These are phyloP conservation scores for Plumapathes pennacea DNA, from an alignment of 92 coral and sea anemone species.

Conservation along the genomic window DNA sequence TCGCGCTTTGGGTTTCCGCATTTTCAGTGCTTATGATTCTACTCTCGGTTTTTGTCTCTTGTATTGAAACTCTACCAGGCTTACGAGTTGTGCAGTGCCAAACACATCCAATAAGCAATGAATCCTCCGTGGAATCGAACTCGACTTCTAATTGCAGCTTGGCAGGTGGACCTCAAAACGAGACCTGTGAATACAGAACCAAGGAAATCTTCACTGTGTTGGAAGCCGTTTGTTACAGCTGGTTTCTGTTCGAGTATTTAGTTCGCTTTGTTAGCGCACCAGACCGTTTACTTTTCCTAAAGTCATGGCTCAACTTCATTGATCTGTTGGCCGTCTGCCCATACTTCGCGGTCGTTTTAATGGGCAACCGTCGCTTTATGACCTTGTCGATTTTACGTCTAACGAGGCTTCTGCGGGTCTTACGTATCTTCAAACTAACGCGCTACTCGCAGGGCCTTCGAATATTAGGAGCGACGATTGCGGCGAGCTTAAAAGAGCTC, in stretches of 20 bases:
- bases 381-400: constrained; percentile 73
- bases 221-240: constrained; percentile 72
- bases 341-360: constrained; percentile 66
- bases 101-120: too few species aligned
- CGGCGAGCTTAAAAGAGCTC: constrained; percentile 86
- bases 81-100: constrained; percentile 47
- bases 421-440: constrained; percentile 84
- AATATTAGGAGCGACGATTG: constrained; percentile 78
- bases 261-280: constrained; percentile 88
- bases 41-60: constrained; percentile 68
- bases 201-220: constrained; percentile 55
- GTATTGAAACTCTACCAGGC: constrained; percentile 69
- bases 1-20: constrained; percentile 67
- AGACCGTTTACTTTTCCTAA: constrained; percentile 66
- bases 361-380: constrained; percentile 63
- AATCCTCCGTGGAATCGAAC: too few species aligned
- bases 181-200: constrained; percentile 20
- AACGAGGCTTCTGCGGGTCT: constrained; percentile 71
- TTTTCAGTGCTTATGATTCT: constrained; percentile 79
- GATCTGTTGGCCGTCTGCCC: constrained; percentile 93
- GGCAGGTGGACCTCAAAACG: constrained; percentile 11
- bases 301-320: constrained; percentile 73
- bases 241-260: constrained; percentile 85
- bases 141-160: constrained; percentile 4
- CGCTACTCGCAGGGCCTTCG: constrained; percentile 97